Percentiles rank a stretch among this genome's conserved stretches.
Conservation (phyloP, 2,797 vertebrate genomes). For the Crax fasciolata region DNA sequence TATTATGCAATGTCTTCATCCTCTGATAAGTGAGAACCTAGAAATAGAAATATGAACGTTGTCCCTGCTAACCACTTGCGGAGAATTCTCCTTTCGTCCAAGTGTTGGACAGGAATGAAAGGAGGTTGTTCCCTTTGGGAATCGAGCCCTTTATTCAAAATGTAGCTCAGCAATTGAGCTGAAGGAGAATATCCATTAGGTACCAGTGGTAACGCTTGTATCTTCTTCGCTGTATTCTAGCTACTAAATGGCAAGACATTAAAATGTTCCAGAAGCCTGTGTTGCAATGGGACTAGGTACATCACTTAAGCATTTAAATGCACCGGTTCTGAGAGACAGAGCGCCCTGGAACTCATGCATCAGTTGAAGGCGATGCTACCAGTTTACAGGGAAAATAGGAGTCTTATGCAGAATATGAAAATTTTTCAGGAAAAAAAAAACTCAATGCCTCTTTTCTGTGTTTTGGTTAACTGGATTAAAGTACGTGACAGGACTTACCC, state of each 20-base stretch:
- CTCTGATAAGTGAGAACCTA: neutral
- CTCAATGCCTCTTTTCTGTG: neutral
- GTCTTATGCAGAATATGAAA: neutral
- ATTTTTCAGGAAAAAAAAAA: neutral
- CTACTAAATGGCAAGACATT: neutral
- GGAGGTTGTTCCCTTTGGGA: neutral
- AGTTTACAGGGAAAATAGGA: neutral
- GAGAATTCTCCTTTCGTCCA: neutral
- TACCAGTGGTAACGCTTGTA: neutral
- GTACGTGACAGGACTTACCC: neutral
- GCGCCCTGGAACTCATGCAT: neutral
- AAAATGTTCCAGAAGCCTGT: neutral
- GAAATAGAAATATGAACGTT: neutral
- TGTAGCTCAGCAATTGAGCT: neutral
- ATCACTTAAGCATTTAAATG: neutral
- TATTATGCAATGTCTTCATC: neutral
- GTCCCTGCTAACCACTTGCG: neutral
- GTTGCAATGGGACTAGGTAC: neutral
- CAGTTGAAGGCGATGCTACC: neutral
- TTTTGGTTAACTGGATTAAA: neutral
- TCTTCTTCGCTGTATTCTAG: neutral
- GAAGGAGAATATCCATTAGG: conserved; percentile 26
- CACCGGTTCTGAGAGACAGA: neutral
- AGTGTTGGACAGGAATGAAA: neutral
- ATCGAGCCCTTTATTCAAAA: neutral